A percentile compares a stretch with the other conserved stretches of the same genome.
Evolutionary conservation across 2,888 invertebrate species (phyloP).

Genomic region (Nephrotoma guestfalica): DNA sequence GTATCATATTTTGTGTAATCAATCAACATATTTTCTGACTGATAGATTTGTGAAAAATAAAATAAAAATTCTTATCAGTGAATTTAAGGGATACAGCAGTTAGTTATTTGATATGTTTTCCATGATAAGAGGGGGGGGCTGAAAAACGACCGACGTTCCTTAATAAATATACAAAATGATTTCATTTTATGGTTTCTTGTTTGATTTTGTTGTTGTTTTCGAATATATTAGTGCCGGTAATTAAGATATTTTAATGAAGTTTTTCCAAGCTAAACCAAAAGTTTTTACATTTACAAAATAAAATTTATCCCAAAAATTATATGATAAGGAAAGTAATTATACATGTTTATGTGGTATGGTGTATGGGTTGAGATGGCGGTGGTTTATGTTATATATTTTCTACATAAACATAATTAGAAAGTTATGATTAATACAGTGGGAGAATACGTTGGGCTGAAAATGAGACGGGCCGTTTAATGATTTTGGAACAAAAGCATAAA

Average conservation of each 20-base stretch:
- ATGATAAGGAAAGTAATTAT: not conserved
- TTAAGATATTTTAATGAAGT: not conserved
- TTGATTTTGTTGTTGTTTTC: not conserved
- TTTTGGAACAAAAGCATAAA: not conserved
- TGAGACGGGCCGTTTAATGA: not conserved
- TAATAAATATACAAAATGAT: not conserved
- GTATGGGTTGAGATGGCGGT: not conserved
- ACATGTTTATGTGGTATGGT: not conserved
- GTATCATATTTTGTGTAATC: not conserved
- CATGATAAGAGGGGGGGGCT: not conserved
- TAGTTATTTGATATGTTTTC: not conserved
- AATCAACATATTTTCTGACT: not conserved
- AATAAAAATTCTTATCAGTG: not conserved
- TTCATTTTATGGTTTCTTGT: not conserved
- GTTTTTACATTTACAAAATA: not conserved
- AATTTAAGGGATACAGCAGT: not conserved
- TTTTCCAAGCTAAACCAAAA: not conserved
- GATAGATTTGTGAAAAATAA: not conserved
- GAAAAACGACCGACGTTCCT: not conserved
- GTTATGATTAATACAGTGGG: not conserved
- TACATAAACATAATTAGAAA: not conserved
- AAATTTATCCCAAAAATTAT: not conserved
- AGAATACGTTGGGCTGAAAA: not conserved
- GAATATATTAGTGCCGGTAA: not conserved
- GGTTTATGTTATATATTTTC: not conserved